Evolutionary conservation across 1,140 invertebrate species (phyloP), one percentile per base, ranked within the genome.

Genomic region (Phymorhynchus buccinoides): DNA sequence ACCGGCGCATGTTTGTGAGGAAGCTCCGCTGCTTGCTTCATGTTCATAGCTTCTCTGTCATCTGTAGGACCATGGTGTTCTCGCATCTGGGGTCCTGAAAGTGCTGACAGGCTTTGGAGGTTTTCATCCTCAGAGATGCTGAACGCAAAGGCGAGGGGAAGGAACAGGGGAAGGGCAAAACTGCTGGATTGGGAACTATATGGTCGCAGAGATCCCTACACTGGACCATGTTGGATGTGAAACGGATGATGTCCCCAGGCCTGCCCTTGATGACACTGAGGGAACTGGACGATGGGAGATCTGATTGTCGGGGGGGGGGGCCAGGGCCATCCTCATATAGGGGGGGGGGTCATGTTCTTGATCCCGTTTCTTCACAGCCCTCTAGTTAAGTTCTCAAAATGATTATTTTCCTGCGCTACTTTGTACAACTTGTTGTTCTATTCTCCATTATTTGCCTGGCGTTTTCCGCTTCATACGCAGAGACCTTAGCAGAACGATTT

Each of bases 401-500:
- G 3, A 87, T 78, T n/a, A 75, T 90, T 90, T 84, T 90, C 89
- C 27, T 85, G 79, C 44, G 88, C 85, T 32, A 91, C 78, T 35
- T 85, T 84, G 1, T 82, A 16, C 75, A 89, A 37, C 56, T n/a
- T 86, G 84, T 37, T 62, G 84, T 68, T 89, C 89, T 78, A 90
- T 87, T 6, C 86, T 37, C 42, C 86, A 86, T 66, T 91, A 89
- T 1, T 88, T 35, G 18, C 86, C n/a, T n/a, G n/a, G n/a, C n/a
- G n/a, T 85, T 66, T 89, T 90, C 18, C 89, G 82, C 78, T 90
- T 90, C 32, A 89, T 78, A 18, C 90, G 79, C 2, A n/a, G 90
- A 91, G 71, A 86, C 85, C 48, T 88, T 78, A 0, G 90, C 90
- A 2, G 90, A 90, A n/a, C 86, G 84, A 66, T n/a, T 91, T 91